Evolutionary conservation across 2,113 vertebrate species (phyloP).

Genomic region (Atlantisia rogersi): DNA sequence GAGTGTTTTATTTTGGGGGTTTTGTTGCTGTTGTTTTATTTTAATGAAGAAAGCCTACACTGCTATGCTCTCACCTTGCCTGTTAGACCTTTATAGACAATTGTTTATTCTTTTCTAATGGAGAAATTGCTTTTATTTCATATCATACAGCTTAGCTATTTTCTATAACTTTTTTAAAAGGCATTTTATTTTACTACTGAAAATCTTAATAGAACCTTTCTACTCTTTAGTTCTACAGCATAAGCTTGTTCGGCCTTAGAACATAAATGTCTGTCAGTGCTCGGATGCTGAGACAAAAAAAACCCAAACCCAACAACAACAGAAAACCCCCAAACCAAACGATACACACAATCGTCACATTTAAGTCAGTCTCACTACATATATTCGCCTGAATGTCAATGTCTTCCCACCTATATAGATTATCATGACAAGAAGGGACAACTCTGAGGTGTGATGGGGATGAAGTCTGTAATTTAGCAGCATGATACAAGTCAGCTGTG

Average conservation of each 20-base stretch:
- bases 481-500: background rate
- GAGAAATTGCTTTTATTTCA: background rate
- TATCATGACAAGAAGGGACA: background rate
- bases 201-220: background rate
- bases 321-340: background rate
- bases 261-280: fast-evolving
- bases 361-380: background rate
- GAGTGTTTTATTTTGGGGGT: background rate
- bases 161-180: background rate
- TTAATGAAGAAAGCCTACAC: background rate
- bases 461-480: background rate
- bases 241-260: background rate
- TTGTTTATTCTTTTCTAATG: background rate
- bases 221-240: background rate
- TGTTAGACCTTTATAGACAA: background rate
- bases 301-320: too few species aligned
- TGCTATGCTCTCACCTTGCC: background rate
- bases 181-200: background rate
- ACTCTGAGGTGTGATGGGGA: background rate
- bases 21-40: background rate
- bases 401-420: background rate
- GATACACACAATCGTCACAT: background rate
- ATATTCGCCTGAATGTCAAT: background rate
- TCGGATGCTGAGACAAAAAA: background rate
- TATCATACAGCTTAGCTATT: background rate